A percentile compares a stretch with the other conserved stretches of the same genome.
These are phyloP conservation scores for Fissipunctia ypsillon DNA, from an alignment of 2,888 invertebrate genomes.

Conservation along the genomic window DNA sequence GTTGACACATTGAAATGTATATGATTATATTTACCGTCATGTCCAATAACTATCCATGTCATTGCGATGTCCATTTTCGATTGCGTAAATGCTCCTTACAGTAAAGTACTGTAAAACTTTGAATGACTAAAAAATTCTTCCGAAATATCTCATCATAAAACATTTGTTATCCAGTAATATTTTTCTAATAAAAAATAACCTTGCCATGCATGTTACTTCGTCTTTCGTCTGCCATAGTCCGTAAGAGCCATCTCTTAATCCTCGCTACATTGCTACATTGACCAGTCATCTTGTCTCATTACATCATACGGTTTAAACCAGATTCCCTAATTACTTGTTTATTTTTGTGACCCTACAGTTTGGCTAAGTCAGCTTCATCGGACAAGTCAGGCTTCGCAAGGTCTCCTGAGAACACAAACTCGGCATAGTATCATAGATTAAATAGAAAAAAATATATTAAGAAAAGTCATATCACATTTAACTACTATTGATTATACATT, in stretches of 20 bases:
- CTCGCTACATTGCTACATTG: not conserved
- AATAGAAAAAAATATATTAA: not conserved
- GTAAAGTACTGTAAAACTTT: not conserved
- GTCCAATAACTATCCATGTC: not conserved
- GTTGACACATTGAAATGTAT: not conserved
- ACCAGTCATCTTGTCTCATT: not conserved
- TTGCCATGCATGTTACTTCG: not conserved
- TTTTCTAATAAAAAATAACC: not conserved
- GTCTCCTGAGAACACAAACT: constrained; percentile 24
- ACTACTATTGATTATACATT: constrained; percentile 1
- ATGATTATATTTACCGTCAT: not conserved
- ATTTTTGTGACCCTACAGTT: constrained; percentile 51
- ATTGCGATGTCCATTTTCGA: not conserved
- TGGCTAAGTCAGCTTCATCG: constrained; percentile 21
- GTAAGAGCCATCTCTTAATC: not conserved
- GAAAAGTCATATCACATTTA: constrained; percentile 21
- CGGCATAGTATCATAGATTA: constrained; percentile 41
- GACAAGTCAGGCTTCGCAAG: constrained; percentile 14
- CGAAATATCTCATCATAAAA: not conserved
- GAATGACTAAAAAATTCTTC: not conserved
- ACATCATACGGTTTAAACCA: not conserved
- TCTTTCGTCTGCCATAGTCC: not conserved
- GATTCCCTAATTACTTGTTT: constrained; percentile 25
- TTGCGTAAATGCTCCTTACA: not conserved
- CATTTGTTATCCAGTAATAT: not conserved